Base-by-base conservation (phyloP, 2,113 vertebrate genomes). In the Amblyopsis rosae region DNA sequence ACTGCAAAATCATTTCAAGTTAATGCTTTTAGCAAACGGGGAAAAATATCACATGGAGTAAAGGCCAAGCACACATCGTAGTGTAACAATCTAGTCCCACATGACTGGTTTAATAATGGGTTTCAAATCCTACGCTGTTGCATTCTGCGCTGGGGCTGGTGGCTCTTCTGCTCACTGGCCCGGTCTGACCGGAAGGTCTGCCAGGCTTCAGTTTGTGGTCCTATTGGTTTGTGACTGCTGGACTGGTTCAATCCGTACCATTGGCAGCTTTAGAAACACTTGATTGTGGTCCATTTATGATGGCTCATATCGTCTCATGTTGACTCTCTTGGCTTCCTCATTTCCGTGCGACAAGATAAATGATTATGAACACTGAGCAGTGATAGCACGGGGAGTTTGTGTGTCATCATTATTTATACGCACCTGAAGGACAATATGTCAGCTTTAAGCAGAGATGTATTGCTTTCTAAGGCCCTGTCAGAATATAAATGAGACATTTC, bases 221-320 rank as follows among this genome's bases (percentile, higher is more conserved):
- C 49, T 11, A 11, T 50, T 50, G 1, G 49, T 11, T 12, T 50
- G 9, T 13, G 49, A 50, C 49, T 12, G 49, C 9, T 50, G 11
- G 2, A 41, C 7, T 41, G 35, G 35, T 41, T 1, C 35, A 6
- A 4, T 41, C 13, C 12, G 49, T 9, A 50, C 49, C 45, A 19
- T 4, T 32, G 50, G 13, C 3, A 19, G 49, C 63, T 41, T 41
- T 5, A 41, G 35, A 41, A 72, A 62, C 56, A 58, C 45, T 35
- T 65, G 32, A 76, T 55, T 68, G 50, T 70, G 67, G 59, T 70
- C 69, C 35, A 41, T 8, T 41, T 3, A 7, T 41, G 35, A 26
- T 11, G 9, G 32, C 41, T 60, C 49, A 50, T 1, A 50, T 11
- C 16, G 15, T 41, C 35, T 41, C 5, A 41, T 41, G 35, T 1